Evolutionary conservation across 2,113 vertebrate species (phyloP).

Genomic region (Microtus ochrogaster): DNA sequence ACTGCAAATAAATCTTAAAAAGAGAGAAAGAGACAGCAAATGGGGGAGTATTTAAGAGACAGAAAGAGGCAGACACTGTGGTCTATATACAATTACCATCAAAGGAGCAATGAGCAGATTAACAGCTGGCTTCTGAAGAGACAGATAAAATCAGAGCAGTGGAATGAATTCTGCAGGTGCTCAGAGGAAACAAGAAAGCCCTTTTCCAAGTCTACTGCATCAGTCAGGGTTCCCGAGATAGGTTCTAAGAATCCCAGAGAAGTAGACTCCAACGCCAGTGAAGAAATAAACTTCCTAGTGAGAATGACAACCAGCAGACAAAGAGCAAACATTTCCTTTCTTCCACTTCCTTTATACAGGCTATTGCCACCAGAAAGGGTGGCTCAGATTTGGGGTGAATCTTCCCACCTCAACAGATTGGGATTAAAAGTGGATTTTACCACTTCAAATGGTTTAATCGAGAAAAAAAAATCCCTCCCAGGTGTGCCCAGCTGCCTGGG

Average conservation of each 20-base stretch:
- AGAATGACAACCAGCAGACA: no score
- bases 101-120: neutral
- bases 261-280: neutral
- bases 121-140: constrained; percentile 27
- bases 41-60: neutral
- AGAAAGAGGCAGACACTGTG: neutral
- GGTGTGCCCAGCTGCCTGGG: neutral
- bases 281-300: neutral
- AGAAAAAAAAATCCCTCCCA: neutral
- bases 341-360: neutral
- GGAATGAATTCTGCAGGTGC: neutral
- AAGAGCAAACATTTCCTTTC: neutral
- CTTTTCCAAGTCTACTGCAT: neutral
- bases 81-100: neutral
- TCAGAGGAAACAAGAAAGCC: neutral
- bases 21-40: neutral
- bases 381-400: neutral
- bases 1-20: neutral
- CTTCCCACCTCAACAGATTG: neutral
- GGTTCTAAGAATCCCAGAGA: no score
- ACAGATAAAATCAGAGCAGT: constrained; percentile 17
- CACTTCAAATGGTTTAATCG: neutral
- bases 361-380: neutral
- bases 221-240: no score
- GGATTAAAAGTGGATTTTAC: neutral